Conservation (phyloP, 2,888 invertebrate genomes). For the Volucella inanis region DNA sequence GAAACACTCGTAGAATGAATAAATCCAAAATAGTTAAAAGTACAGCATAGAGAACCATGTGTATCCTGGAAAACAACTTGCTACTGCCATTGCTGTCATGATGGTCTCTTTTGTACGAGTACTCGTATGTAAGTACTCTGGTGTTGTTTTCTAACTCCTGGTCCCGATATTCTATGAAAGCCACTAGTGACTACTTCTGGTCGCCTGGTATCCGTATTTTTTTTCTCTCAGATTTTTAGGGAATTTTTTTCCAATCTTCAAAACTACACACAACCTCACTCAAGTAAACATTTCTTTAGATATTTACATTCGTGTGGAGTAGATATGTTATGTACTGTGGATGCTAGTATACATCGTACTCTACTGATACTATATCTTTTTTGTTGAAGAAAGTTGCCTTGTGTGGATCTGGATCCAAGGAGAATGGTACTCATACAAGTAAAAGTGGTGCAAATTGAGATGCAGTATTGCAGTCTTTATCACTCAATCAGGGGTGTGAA, state of each 20-base stretch:
- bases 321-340: background rate
- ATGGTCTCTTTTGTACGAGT: no score
- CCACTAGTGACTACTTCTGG: constrained; percentile 23
- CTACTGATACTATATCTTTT: no score
- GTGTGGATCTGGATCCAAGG: background rate
- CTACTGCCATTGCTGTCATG: no score
- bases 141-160: no score
- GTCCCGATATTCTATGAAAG: background rate
- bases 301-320: background rate
- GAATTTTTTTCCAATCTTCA: constrained; percentile 30
- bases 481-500: constrained; percentile 63
- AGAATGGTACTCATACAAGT: constrained; percentile 23
- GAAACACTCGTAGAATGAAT: no score
- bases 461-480: constrained; percentile 61
- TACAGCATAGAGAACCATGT: no score
- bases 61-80: no score
- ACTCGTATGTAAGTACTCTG: no score
- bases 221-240: constrained; percentile 41
- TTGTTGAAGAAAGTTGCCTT: background rate
- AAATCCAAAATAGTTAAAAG: no score
- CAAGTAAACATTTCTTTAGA: background rate
- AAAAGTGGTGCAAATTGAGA: constrained; percentile 62
- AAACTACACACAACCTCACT: background rate
- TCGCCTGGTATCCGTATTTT: constrained; percentile 53
- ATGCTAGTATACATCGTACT: constrained; percentile 8